Conservation (phyloP, 2,888 invertebrate genomes). For the Xiphydria camelus region DNA sequence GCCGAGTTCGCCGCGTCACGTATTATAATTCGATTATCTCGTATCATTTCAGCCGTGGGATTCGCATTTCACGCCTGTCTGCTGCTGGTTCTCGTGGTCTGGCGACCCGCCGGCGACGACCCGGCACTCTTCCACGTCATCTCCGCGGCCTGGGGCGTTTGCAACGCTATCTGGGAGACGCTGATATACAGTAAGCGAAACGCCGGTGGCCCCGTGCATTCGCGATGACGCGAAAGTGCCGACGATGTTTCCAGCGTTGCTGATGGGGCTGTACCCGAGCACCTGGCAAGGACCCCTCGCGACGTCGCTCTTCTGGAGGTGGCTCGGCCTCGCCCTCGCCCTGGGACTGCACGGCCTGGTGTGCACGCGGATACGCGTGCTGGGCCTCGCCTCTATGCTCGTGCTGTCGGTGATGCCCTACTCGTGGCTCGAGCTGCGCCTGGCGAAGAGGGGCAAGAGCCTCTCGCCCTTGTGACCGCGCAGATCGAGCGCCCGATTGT, state of each 20-base stretch:
- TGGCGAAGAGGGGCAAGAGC: constrained; percentile 59
- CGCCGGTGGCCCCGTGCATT: neutral
- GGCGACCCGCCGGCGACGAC: constrained; percentile 81
- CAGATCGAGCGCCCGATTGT: constrained; percentile 45
- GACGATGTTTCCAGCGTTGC: constrained; percentile 40
- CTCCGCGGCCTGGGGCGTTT: constrained; percentile 85
- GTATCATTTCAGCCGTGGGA: constrained; percentile 70
- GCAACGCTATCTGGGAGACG: constrained; percentile 85
- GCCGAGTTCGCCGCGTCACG: too few species aligned
- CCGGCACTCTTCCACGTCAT: constrained; percentile 81
- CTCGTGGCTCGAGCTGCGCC: constrained; percentile 60
- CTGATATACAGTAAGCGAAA: constrained; percentile 55
- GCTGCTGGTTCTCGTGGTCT: constrained; percentile 73
- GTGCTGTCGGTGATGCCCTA: constrained; percentile 62
- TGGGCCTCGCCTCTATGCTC: constrained; percentile 59
- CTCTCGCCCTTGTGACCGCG: constrained; percentile 58
- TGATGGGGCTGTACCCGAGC: constrained; percentile 52
- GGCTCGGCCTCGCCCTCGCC: constrained; percentile 63
- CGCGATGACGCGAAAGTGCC: neutral
- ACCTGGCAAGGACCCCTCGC: constrained; percentile 58
- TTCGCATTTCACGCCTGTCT: constrained; percentile 80
- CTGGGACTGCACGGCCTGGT: constrained; percentile 65
- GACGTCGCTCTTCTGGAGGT: constrained; percentile 60
- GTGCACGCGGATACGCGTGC: constrained; percentile 60
- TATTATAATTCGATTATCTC: too few species aligned